Evolutionary conservation across 2,888 invertebrate genomes (phyloP), one percentile per base, ranked within the genome.

Genomic region (Torymus aiolomorphi): DNA sequence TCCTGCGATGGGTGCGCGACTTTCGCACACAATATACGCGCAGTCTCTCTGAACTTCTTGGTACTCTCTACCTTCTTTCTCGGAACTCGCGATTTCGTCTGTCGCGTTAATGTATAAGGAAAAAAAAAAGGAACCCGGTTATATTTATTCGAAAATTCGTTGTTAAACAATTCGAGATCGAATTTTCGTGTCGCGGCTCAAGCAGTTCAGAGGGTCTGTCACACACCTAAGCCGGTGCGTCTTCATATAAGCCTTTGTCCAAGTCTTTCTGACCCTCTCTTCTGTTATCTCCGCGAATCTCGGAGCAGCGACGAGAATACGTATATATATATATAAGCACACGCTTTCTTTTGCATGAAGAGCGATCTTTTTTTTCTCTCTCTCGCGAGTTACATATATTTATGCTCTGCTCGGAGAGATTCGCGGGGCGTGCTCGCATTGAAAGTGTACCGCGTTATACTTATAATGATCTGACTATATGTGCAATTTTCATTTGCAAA

Each of bases 381-480:
- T 20, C 1, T 20, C 20, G 20, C 2, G 20, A 20, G 20, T 1
- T 20, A 1, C 8, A 8, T 20, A 20, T 16, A 52, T n/a, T n/a
- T 52, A 14, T 2, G 61, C 52, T 42, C 24, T 31, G 42, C 56
- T 75, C 13, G 18, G 20, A 54, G 61, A 73, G 59, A 51, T 61
- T 49, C 24, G 12, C 8, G 20, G 42, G 16, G 62, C 3, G 67
- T 42, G 61, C 20, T n/a, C 61, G 65, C 77, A 72, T 78, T 67
- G 78, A 78, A 78, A 78, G 56, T 49, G 77, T 78, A 66, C 59
- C 65, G 59, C 14, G 52, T 20, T 20, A 20, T 11, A 72, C 65
- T n/a, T n/a, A n/a, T n/a, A 77, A 71, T 59, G 65, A 71, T 71
- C 59, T 14, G n/a, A n/a, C n/a, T n/a, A n/a, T 24, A 24, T 24